Percentiles rank a stretch among this genome's conserved stretches.
phyloP scores from a whole-genome alignment of 2,797 vertebrate genomes.

The Hipposideros larvatus region DNA sequence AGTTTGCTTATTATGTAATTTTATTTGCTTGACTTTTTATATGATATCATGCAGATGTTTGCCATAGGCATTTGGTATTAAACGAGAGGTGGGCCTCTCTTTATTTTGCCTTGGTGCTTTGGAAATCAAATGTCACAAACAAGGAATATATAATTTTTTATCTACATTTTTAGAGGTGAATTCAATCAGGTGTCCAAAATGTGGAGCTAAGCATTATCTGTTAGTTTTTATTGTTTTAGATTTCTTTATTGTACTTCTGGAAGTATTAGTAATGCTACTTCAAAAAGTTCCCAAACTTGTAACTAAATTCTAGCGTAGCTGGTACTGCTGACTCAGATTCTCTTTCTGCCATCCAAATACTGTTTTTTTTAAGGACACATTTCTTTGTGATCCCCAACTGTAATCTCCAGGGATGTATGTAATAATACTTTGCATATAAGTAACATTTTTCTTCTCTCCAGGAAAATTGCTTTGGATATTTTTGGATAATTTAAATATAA shows the following conservation, averaged over 20 bases:
- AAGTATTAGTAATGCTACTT: slow-evolving; percentile 79
- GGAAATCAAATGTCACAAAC: slow-evolving; percentile 83
- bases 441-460: slow-evolving; percentile 28
- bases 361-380: slow-evolving; percentile 68
- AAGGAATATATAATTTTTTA: slow-evolving; percentile 79
- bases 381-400: slow-evolving; percentile 73
- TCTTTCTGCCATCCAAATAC: slow-evolving; percentile 68
- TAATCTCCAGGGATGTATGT: slow-evolving; percentile 45
- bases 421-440: slow-evolving; percentile 62
- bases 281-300: slow-evolving; percentile 72
- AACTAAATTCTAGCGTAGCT: slow-evolving; percentile 75
- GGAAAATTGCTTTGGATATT: background rate
- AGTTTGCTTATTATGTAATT: slow-evolving; percentile 80
- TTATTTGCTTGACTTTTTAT: slow-evolving; percentile 87
- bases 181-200: slow-evolving; percentile 79
- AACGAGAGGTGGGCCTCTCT: slow-evolving; percentile 81
- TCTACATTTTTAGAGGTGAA: slow-evolving; percentile 78
- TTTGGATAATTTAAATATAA: slow-evolving; percentile 71
- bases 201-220: slow-evolving; percentile 76
- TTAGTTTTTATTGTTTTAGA: slow-evolving; percentile 66
- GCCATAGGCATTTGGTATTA: slow-evolving; percentile 82
- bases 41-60: slow-evolving; percentile 84
- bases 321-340: slow-evolving; percentile 76
- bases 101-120: slow-evolving; percentile 83
- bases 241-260: slow-evolving; percentile 78